phyloP scores from a whole-genome alignment of 1,140 invertebrate genomes.

The Neocloeon triangulifer region DNA sequence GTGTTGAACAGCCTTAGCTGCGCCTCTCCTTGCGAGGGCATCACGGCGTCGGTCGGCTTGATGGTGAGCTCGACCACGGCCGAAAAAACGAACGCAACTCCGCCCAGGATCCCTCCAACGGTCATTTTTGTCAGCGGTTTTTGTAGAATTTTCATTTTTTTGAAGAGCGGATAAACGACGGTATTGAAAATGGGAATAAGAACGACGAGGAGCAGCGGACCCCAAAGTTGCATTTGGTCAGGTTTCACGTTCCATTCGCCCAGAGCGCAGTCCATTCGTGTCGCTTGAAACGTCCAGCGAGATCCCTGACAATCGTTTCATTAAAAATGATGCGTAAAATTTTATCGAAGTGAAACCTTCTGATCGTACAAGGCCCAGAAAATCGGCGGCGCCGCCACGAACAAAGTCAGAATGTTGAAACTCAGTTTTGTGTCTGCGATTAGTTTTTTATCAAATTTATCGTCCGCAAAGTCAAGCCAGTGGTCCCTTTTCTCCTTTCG shows the following conservation, averaged over 20 bases:
- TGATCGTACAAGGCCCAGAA: slow-evolving; percentile 34
- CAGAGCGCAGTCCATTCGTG: slow-evolving; percentile 62
- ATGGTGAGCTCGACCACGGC: slow-evolving; percentile 35
- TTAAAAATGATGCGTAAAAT: too few species aligned
- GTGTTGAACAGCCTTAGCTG: neutral
- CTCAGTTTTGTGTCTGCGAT: slow-evolving; percentile 25
- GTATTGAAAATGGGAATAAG: slow-evolving; percentile 75
- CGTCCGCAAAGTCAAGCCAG: slow-evolving; percentile 31
- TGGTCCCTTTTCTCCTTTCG: slow-evolving; percentile 19
- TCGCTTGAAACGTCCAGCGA: slow-evolving; percentile 86
- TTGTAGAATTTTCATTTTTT: slow-evolving; percentile 25
- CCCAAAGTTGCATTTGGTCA: slow-evolving; percentile 77
- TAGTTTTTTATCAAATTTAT: slow-evolving; percentile 20
- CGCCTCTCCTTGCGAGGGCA: neutral
- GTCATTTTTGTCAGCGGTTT: slow-evolving; percentile 52
- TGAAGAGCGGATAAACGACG: slow-evolving; percentile 35
- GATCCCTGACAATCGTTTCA: slow-evolving; percentile 39
- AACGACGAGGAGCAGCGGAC: slow-evolving; percentile 61
- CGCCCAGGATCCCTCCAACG: slow-evolving; percentile 62
- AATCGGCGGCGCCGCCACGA: slow-evolving; percentile 29
- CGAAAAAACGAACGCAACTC: slow-evolving; percentile 66
- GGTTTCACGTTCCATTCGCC: slow-evolving; percentile 43
- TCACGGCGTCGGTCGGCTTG: neutral
- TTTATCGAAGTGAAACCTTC: slow-evolving; percentile 12
- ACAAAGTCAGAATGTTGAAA: slow-evolving; percentile 24